These are phyloP conservation scores for Trididemnum nubilum DNA, from an alignment of 23 tunicate species.

Conservation along the genomic window DNA sequence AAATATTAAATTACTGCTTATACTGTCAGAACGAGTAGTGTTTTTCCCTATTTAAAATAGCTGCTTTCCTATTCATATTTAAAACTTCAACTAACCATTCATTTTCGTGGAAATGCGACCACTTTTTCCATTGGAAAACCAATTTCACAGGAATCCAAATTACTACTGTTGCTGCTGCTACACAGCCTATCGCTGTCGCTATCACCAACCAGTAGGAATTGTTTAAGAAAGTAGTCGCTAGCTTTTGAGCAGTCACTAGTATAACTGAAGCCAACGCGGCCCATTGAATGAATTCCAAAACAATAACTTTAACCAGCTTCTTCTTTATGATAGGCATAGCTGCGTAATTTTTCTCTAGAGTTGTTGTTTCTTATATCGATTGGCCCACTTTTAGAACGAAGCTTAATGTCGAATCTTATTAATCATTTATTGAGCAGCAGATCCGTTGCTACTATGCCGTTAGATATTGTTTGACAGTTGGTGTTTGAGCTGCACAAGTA, in stretches of 20 bases:
- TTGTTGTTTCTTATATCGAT: too few relatives aligned
- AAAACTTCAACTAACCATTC: conserved; percentile 42
- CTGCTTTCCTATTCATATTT: too few relatives aligned
- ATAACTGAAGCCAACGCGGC: conserved; percentile 54
- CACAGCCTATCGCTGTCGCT: conserved; percentile 47
- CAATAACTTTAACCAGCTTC: conserved; percentile 31
- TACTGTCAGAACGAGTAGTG: too few relatives aligned
- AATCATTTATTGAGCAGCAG: neutral
- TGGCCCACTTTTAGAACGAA: too few relatives aligned
- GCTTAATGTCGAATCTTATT: neutral
- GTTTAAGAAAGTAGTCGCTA: neutral
- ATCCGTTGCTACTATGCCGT: too few relatives aligned
- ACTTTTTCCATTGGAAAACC: conserved; percentile 57
- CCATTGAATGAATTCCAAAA: conserved; percentile 58
- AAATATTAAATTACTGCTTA: too few relatives aligned
- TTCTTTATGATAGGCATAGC: too few relatives aligned
- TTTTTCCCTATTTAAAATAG: too few relatives aligned
- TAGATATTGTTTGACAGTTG: too few relatives aligned
- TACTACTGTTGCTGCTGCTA: conserved; percentile 55
- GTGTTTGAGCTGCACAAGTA: too few relatives aligned
- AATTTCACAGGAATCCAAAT: conserved; percentile 77
- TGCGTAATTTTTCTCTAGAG: too few relatives aligned
- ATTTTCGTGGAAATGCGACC: conserved; percentile 31
- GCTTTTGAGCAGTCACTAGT: conserved; percentile 41
- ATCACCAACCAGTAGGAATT: conserved; percentile 14